Conservation (phyloP, 92 coral and sea anemone genomes). For the Blastomussa wellsi region DNA sequence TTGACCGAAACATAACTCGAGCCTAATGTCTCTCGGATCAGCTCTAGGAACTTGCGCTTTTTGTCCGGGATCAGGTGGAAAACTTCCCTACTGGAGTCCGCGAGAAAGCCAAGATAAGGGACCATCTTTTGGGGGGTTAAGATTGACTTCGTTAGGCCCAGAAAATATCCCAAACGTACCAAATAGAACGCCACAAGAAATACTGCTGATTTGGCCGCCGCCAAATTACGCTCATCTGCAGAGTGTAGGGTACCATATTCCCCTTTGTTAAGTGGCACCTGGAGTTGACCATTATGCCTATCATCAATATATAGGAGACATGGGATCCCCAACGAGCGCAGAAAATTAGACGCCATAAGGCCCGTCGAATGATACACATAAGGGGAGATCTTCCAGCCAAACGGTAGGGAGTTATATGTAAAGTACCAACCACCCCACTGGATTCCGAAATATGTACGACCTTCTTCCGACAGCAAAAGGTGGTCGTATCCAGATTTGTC, state of each 20-base stretch:
- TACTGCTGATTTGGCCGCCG: conserved; percentile 19
- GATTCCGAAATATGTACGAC: conserved; percentile 53
- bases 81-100: conserved; percentile 25
- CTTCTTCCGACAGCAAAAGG: conserved; percentile 50
- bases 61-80: conserved; percentile 38
- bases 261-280: conserved; percentile 29
- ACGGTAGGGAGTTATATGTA: conserved; percentile 53
- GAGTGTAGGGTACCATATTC: conserved; percentile 26
- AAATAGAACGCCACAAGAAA: conserved; percentile 23
- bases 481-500: too few relatives aligned
- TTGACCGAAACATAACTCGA: conserved; percentile 13
- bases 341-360: conserved; percentile 40
- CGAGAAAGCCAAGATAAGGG: conserved; percentile 50
- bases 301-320: conserved; percentile 58
- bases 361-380: conserved; percentile 58
- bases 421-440: conserved; percentile 73
- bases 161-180: conserved; percentile 31
- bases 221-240: conserved; percentile 21
- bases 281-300: conserved; percentile 43
- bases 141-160: conserved; percentile 32
- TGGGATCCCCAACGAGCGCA: conserved; percentile 52
- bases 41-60: too few relatives aligned
- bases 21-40: conserved; percentile 19
- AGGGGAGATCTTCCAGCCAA: too few relatives aligned
- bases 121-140: conserved; percentile 32